Evolutionary conservation across 2,113 vertebrate genomes (phyloP).

Genomic region (Alligator sinensis): DNA sequence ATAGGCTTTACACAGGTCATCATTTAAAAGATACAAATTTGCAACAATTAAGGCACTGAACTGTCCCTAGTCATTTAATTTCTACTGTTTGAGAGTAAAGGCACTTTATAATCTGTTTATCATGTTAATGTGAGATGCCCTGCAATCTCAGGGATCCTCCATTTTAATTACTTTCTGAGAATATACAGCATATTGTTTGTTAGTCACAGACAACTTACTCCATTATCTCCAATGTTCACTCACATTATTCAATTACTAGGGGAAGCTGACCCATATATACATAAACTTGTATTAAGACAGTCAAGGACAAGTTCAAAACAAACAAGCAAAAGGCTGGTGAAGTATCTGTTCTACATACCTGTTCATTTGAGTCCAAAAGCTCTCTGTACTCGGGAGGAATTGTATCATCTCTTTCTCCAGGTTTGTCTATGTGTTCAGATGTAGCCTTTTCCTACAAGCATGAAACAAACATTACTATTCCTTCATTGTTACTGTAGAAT

Average conservation of each 20-base stretch:
- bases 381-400: slow-evolving; percentile 79
- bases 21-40: neutral
- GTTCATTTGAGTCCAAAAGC: slow-evolving; percentile 70
- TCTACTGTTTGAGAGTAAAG: neutral
- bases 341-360: slow-evolving; percentile 64
- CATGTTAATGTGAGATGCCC: neutral
- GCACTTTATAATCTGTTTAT: neutral
- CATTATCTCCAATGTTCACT: neutral
- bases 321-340: neutral
- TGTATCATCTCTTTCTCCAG: slow-evolving; percentile 82
- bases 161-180: neutral
- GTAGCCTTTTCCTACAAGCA: slow-evolving; percentile 77
- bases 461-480: neutral
- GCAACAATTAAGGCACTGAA: fast-evolving
- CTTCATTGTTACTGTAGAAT: neutral
- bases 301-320: neutral
- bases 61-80: fast-evolving
- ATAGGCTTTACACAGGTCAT: fast-evolving
- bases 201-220: neutral
- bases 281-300: neutral
- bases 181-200: no score
- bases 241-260: fast-evolving
- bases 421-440: slow-evolving; percentile 78
- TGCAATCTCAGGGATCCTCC: fast-evolving
- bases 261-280: neutral